Evolutionary conservation across 2,888 invertebrate species (phyloP).

Genomic region (Muscina levida): DNA sequence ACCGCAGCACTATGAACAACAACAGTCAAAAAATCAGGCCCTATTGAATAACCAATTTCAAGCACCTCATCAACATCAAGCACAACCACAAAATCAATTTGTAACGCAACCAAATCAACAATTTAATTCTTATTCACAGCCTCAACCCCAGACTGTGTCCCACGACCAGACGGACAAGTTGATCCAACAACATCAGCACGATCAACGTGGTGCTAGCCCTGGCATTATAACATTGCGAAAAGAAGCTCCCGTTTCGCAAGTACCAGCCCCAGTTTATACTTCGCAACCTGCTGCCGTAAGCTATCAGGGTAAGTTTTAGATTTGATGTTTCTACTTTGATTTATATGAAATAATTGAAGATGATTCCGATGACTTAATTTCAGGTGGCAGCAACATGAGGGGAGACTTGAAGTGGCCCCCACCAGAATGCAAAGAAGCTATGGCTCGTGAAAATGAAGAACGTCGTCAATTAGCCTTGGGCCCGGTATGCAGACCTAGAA

Average conservation of each 20-base stretch:
- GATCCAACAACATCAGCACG: conserved; percentile 67
- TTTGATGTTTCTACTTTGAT: neutral
- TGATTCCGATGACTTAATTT: conserved; percentile 56
- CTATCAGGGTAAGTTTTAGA: conserved; percentile 82
- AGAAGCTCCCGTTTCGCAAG: conserved; percentile 88
- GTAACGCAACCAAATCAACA: conserved; percentile 75
- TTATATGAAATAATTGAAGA: conserved; percentile 57
- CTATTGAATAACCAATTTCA: conserved; percentile 43
- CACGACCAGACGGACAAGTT: conserved; percentile 72
- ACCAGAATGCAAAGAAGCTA: conserved; percentile 86
- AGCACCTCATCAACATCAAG: conserved; percentile 65
- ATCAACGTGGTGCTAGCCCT: conserved; percentile 81
- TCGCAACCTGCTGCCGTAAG: conserved; percentile 91
- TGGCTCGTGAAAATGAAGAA: conserved; percentile 87
- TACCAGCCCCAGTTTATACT: conserved; percentile 86
- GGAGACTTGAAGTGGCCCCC: conserved; percentile 95
- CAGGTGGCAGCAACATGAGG: conserved; percentile 90
- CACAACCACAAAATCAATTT: conserved; percentile 71
- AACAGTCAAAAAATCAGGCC: conserved; percentile 21
- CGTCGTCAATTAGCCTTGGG: conserved; percentile 87
- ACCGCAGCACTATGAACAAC: conserved; percentile 40
- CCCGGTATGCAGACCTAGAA: conserved; percentile 87
- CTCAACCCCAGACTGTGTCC: conserved; percentile 72
- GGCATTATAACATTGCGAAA: conserved; percentile 83
- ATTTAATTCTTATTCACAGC: conserved; percentile 80